Base-by-base conservation (phyloP, 2,888 invertebrate species). In the Drosophila mercatorum region DNA sequence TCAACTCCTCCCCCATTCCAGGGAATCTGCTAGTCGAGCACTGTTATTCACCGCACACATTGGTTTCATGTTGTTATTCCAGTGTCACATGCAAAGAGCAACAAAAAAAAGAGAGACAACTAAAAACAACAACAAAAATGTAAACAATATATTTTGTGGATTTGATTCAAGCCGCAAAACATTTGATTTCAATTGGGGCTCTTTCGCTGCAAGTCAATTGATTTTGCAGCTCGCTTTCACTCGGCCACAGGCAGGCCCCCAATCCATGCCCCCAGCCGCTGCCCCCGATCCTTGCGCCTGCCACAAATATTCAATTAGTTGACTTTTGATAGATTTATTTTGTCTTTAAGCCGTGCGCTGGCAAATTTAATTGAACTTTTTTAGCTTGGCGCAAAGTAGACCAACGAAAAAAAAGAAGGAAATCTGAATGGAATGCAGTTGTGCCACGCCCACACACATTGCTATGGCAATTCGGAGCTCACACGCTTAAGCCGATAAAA, bases 291-390 rank as follows among this genome's bases (percentile, higher is more conserved):
- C 6, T 2, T 5, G 10, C 0, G 7, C 8, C 28, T 10, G 14
- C 36, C 7, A 17, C 52, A 74, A 76, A 84, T 86, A 84, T 86
- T 83, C 84, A 88, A 86, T 88, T 86, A 86, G 75, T 68, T 74
- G 76, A 68, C 66, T 72, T 68, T 51, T 69, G 67, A 66, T 71
- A 64, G 73, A 80, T 78, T 63, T 73, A 73, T 73, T 76, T 71
- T 57, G 63, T 51, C 38, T 57, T 58, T 62, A 46, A 72, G 84
- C 78, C 65, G 26, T 51, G 57, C 66, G 14, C 44, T 26, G 17
- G 41, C 44, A 44, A 52, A 46, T 76, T 73, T 62, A 77, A 69
- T 69, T 69, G 78, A 63, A 65, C 65, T 68, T 46, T 38, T 26
- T 26, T 22, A n/a, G n/a, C 26, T 11, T 11, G n/a, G 55, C 57